Evolutionary conservation across 1,140 invertebrate species (phyloP).

Genomic region (Drosophila virilis): DNA sequence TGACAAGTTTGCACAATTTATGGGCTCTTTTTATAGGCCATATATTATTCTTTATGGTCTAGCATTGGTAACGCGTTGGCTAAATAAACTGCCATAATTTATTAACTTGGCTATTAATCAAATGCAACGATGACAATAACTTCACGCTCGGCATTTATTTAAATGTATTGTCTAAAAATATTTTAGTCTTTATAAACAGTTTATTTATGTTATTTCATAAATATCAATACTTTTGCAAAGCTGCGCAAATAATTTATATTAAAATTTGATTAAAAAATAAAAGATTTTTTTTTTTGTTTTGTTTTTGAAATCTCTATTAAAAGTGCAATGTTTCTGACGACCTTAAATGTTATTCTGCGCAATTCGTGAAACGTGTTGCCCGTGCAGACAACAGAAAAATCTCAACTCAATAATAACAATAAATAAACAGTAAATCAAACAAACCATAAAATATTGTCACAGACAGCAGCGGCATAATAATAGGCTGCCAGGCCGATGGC

Average conservation of each 20-base stretch:
- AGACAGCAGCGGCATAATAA: conserved; percentile 49
- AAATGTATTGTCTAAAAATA: conserved; percentile 23
- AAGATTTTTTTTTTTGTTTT: conserved; percentile 2
- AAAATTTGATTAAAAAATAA: background rate
- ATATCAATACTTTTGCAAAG: background rate
- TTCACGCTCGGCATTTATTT: conserved; percentile 33
- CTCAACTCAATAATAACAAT: conserved; percentile 51
- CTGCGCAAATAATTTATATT: conserved; percentile 3
- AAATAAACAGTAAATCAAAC: conserved; percentile 51
- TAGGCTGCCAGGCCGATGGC: conserved; percentile 18
- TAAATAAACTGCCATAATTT: conserved; percentile 71
- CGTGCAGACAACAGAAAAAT: conserved; percentile 32
- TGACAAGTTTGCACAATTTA: conserved; percentile 68
- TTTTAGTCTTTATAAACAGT: conserved; percentile 9
- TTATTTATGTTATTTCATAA: background rate
- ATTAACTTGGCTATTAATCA: conserved; percentile 63
- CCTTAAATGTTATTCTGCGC: conserved; percentile 1
- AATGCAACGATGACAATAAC: conserved; percentile 57
- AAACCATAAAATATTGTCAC: conserved; percentile 52
- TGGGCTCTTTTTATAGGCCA: conserved; percentile 50
- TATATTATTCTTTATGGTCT: conserved; percentile 47
- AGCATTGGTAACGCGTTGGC: conserved; percentile 39
- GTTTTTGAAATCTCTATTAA: conserved; percentile 23
- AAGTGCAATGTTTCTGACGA: conserved; percentile 9
- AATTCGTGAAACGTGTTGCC: conserved; percentile 16